Conservation (phyloP, 2,888 invertebrate species). For the Spisula subtruncata region DNA sequence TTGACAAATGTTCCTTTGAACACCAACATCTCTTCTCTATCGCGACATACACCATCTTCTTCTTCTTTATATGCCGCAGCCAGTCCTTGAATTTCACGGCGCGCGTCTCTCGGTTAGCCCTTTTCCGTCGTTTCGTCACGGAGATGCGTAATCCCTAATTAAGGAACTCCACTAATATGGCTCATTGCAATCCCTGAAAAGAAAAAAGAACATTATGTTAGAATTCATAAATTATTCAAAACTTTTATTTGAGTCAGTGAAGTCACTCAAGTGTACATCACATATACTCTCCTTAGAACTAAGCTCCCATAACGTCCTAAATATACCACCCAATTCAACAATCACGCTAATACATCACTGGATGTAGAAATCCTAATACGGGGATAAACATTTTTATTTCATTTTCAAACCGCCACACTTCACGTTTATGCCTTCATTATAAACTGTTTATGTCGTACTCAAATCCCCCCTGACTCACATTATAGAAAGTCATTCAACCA, state of each 20-base stretch:
- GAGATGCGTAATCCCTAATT: conserved; percentile 39
- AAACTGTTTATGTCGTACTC: conserved; percentile 46
- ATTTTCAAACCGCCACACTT: conserved; percentile 32
- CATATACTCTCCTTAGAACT: conserved; percentile 46
- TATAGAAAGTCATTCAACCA: conserved; percentile 50
- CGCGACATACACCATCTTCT: conserved; percentile 3
- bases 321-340: conserved; percentile 33
- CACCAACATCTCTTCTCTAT: not conserved
- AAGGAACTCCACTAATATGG: conserved; percentile 31
- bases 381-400: conserved; percentile 25
- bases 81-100: conserved; percentile 48
- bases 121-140: conserved; percentile 45
- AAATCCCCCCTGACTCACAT: conserved; percentile 33
- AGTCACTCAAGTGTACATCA: conserved; percentile 37
- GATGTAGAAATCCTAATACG: not conserved
- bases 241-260: conserved; percentile 29
- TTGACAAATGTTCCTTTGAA: conserved; percentile 39
- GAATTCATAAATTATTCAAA: conserved; percentile 54
- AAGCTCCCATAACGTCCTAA: conserved; percentile 22
- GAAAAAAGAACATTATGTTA: conserved; percentile 28
- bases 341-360: not conserved
- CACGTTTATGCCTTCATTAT: conserved; percentile 37
- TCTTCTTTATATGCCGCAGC: conserved; percentile 21
- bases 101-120: conserved; percentile 30
- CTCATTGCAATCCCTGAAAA: conserved; percentile 43